Evolutionary conservation across 2,888 invertebrate species (phyloP).

Genomic region (Eilema sororculum): DNA sequence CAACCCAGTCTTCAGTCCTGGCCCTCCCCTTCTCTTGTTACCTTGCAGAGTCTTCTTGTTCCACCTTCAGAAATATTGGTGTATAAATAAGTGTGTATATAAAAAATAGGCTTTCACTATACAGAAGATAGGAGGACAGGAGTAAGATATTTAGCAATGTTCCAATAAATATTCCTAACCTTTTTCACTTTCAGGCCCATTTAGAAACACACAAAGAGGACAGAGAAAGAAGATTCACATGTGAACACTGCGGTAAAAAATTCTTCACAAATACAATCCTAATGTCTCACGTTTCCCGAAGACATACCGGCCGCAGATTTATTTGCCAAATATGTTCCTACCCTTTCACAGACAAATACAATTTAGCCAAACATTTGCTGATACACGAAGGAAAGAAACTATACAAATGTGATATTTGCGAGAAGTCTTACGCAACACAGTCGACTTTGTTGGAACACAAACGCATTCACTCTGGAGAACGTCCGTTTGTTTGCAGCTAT

Average conservation of each 20-base stretch:
- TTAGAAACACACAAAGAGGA: conserved; percentile 77
- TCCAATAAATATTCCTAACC: too few species aligned
- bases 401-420: conserved; percentile 76
- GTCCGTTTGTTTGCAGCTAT: conserved; percentile 71
- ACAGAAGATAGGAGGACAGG: too few species aligned
- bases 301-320: conserved; percentile 72
- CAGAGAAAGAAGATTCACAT: conserved; percentile 71
- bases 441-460: conserved; percentile 73
- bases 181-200: conserved; percentile 67
- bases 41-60: too few species aligned
- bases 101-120: too few species aligned
- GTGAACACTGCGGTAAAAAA: conserved; percentile 80
- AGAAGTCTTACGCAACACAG: conserved; percentile 70
- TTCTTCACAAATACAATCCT: conserved; percentile 74
- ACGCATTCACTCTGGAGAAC: conserved; percentile 79
- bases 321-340: conserved; percentile 77
- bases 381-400: conserved; percentile 77
- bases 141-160: too few species aligned
- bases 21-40: too few species aligned
- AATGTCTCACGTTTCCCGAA: conserved; percentile 65
- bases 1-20: too few species aligned
- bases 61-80: too few species aligned
- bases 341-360: conserved; percentile 78
- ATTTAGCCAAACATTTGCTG: conserved; percentile 74
- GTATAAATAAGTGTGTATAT: too few species aligned